These are phyloP conservation scores for Melanotaenia trifasciata DNA, from an alignment of 2,797 vertebrate species.

Conservation along the genomic window DNA sequence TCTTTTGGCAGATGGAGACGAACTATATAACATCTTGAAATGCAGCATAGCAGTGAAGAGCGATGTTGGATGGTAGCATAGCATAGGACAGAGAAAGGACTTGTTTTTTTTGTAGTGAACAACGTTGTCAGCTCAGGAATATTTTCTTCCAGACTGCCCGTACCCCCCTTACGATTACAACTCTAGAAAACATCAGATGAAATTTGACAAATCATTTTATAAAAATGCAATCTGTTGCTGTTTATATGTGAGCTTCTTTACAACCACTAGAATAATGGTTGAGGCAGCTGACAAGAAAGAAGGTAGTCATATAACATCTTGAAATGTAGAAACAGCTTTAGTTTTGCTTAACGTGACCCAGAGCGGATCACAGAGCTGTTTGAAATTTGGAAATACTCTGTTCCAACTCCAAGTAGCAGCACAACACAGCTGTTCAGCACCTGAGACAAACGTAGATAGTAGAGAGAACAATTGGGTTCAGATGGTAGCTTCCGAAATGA, in stretches of 20 bases:
- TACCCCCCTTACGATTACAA: neutral
- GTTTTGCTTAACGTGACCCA: constrained; percentile 2
- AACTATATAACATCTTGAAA: constrained; percentile 70
- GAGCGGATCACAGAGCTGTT: neutral
- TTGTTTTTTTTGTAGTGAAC: neutral
- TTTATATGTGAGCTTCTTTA: neutral
- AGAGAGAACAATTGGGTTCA: constrained; percentile 6
- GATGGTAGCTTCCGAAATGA: neutral
- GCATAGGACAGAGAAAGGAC: constrained; percentile 20
- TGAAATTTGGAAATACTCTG: neutral
- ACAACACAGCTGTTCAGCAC: neutral
- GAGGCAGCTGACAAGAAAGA: neutral
- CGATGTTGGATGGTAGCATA: constrained; percentile 35
- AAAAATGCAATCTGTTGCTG: neutral
- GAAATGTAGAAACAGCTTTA: neutral
- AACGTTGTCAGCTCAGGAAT: neutral
- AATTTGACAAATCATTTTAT: neutral
- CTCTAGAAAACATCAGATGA: neutral
- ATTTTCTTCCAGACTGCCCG: neutral
- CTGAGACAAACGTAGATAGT: neutral
- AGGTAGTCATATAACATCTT: neutral
- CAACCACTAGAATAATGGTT: neutral
- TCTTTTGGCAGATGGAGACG: constrained; percentile 73
- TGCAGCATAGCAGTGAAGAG: constrained; percentile 38
- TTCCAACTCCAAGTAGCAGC: neutral